Percentiles rank a stretch among this genome's conserved stretches.
Conservation (phyloP, 2,113 vertebrate genomes). For the Oxyura jamaicensis region DNA sequence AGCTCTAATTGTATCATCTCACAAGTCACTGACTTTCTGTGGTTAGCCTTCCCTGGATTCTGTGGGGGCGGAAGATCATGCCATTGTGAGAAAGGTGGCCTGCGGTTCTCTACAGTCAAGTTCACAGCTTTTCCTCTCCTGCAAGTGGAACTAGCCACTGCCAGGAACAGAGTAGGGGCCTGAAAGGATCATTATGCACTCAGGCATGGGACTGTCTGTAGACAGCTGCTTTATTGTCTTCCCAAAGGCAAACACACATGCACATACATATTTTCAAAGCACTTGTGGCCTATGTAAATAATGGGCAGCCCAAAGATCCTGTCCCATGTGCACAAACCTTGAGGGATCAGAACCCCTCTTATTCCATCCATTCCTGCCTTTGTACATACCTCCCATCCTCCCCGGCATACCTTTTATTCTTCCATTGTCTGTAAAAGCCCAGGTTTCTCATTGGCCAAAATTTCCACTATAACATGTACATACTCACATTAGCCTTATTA, state of each 20-base stretch:
- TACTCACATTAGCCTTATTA: background rate
- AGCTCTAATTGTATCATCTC: fast-evolving
- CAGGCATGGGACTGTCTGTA: background rate
- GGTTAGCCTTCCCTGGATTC: background rate
- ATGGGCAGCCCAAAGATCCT: background rate
- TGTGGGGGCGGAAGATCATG: background rate
- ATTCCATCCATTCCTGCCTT: background rate
- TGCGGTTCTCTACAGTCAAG: fast-evolving
- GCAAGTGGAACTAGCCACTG: background rate
- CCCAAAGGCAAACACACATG: background rate
- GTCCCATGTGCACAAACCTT: too few species aligned
- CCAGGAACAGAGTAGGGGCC: background rate
- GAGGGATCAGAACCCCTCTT: background rate
- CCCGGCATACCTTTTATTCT: background rate
- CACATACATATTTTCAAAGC: background rate
- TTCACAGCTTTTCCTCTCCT: background rate
- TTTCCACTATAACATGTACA: background rate
- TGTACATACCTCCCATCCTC: background rate
- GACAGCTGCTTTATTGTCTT: background rate
- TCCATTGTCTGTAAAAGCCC: background rate
- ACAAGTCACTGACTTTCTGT: fast-evolving
- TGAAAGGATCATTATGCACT: background rate
- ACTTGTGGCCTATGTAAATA: background rate
- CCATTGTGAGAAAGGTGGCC: background rate
- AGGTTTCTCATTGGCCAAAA: background rate